phyloP scores from a whole-genome alignment of 2,797 vertebrate genomes.

The Pseudomugil gertrudae region DNA sequence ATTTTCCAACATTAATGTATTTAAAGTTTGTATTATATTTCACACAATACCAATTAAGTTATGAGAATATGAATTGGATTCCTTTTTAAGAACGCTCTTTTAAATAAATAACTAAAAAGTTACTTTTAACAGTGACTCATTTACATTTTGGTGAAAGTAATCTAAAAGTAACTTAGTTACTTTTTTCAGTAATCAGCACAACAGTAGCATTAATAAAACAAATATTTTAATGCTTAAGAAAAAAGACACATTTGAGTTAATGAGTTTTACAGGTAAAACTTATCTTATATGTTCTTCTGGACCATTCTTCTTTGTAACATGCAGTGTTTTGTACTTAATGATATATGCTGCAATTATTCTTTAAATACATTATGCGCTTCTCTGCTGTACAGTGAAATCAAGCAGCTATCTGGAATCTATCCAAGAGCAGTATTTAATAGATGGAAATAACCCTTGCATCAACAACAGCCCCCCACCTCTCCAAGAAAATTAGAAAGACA shows the following conservation, averaged over 20 bases:
- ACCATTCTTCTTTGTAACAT: slow-evolving; percentile 34
- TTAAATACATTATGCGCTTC: slow-evolving; percentile 67
- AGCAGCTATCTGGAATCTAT: slow-evolving; percentile 57
- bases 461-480: background rate
- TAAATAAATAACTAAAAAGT: no score
- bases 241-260: slow-evolving; percentile 19
- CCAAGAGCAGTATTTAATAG: slow-evolving; percentile 62
- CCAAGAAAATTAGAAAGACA: slow-evolving; percentile 61
- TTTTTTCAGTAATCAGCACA: no score
- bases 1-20: no score
- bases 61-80: no score
- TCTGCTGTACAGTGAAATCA: slow-evolving; percentile 45
- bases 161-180: no score
- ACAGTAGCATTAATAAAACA: slow-evolving; percentile 37
- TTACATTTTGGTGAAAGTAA: no score
- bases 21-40: no score
- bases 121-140: no score
- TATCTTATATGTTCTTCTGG: slow-evolving; percentile 36
- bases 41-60: no score
- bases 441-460: background rate
- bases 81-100: no score
- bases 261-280: slow-evolving; percentile 59
- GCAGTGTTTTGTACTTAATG: slow-evolving; percentile 45
- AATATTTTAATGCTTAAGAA: slow-evolving; percentile 28
- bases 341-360: slow-evolving; percentile 64